phyloP scores from a whole-genome alignment of 2,888 invertebrate genomes.

The Gnatocerus cornutus region DNA sequence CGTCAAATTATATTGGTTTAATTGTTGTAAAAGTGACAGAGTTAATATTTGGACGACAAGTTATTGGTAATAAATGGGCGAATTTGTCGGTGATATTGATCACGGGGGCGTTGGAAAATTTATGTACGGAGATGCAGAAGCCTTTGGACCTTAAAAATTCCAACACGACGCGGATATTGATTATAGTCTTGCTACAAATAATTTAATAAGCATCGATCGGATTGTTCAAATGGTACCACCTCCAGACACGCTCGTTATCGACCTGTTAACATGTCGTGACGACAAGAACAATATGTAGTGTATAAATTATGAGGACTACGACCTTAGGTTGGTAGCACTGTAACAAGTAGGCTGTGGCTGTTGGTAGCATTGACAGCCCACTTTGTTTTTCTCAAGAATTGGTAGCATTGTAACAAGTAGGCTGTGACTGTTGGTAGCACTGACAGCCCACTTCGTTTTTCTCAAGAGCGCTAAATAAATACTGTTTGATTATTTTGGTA shows the following conservation, averaged over 20 bases:
- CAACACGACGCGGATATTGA: background rate
- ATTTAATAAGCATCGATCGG: background rate
- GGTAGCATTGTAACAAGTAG: no score
- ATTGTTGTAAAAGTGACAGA: background rate
- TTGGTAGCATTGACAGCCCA: no score
- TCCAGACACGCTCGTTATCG: background rate
- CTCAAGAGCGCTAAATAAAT: no score
- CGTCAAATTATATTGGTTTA: conserved; percentile 9
- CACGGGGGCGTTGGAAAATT: background rate
- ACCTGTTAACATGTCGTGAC: background rate
- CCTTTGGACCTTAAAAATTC: no score
- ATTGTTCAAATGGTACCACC: background rate
- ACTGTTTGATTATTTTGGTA: background rate
- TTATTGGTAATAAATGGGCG: background rate
- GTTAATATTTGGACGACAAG: background rate
- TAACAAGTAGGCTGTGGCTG: no score
- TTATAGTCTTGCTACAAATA: background rate
- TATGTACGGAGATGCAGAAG: no score
- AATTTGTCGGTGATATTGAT: background rate
- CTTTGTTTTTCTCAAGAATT: no score
- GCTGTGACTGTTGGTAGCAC: no score
- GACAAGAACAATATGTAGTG: background rate
- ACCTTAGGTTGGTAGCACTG: no score
- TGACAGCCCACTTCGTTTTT: no score
- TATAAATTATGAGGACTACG: background rate